Conservation (phyloP, 1,140 invertebrate species). For the Drosophila baimaii region DNA sequence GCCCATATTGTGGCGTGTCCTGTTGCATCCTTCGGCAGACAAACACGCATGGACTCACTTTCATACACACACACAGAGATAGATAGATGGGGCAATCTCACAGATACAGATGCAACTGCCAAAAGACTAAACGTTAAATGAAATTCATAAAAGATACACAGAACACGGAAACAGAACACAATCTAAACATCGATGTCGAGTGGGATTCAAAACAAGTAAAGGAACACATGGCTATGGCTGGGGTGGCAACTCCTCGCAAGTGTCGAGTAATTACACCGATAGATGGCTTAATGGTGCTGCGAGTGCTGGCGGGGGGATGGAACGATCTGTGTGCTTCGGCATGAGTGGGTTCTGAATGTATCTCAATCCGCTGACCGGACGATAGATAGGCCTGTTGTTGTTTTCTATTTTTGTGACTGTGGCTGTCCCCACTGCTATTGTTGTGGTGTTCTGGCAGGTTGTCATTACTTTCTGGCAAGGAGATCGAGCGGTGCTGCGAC, state of each 20-base stretch:
- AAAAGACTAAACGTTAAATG: constrained; percentile 41
- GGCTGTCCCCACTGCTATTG: constrained; percentile 30
- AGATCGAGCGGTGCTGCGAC: constrained; percentile 88
- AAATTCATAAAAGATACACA: constrained; percentile 41
- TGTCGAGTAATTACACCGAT: constrained; percentile 1
- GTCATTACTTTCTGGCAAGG: constrained; percentile 91
- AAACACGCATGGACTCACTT: constrained; percentile 2
- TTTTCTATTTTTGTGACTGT: constrained; percentile 26
- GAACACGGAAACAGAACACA: constrained; percentile 45
- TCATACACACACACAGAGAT: constrained; percentile 20
- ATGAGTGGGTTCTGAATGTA: neutral
- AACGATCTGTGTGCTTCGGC: constrained; percentile 31
- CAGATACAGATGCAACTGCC: constrained; percentile 2
- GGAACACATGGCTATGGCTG: constrained; percentile 45
- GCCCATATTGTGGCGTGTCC: neutral
- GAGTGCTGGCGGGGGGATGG: constrained; percentile 42
- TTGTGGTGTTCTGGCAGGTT: constrained; percentile 28
- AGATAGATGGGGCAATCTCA: constrained; percentile 7
- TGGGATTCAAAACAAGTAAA: constrained; percentile 72
- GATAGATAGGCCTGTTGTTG: neutral
- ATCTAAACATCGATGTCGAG: constrained; percentile 62
- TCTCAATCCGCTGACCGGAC: neutral
- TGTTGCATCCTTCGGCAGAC: neutral
- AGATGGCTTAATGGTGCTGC: constrained; percentile 22
- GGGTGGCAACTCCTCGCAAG: constrained; percentile 13